A percentile compares a stretch with the other conserved stretches of the same genome.
These are phyloP conservation scores for Camponotus fellah DNA, from an alignment of 2,888 invertebrate species.

Conservation along the genomic window DNA sequence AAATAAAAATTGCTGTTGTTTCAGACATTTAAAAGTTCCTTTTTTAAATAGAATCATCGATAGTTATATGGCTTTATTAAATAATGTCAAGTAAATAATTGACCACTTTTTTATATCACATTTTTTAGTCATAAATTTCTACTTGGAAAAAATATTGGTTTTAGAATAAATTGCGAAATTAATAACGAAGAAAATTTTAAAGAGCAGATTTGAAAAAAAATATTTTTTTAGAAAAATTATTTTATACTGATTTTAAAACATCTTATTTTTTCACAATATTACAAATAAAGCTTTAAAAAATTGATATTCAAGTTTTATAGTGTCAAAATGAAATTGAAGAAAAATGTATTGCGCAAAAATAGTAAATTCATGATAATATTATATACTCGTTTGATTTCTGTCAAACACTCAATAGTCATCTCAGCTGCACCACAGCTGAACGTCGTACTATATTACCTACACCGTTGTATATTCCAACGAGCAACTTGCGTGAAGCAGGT, in stretches of 20 bases:
- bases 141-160: no score
- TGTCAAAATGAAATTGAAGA: not conserved
- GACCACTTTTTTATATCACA: not conserved
- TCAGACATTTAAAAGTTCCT: not conserved
- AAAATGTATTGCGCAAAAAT: not conserved
- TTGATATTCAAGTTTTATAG: not conserved
- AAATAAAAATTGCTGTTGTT: not conserved
- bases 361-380: not conserved
- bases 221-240: not conserved
- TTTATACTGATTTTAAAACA: not conserved
- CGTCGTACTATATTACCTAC: constrained; percentile 48
- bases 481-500: constrained; percentile 78
- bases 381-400: constrained; percentile 10
- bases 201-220: no score
- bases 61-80: not conserved
- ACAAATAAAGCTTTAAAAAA: not conserved
- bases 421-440: constrained; percentile 76
- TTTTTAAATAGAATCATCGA: not conserved
- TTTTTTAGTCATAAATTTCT: no score
- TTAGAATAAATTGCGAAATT: no score
- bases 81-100: not conserved
- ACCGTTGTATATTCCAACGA: constrained; percentile 64
- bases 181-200: no score
- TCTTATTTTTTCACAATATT: not conserved
- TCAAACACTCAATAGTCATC: constrained; percentile 69